A percentile compares a stretch with the other conserved stretches of the same genome.
Conservation (phyloP, 2,888 invertebrate genomes). For the Chironomus tentans region DNA sequence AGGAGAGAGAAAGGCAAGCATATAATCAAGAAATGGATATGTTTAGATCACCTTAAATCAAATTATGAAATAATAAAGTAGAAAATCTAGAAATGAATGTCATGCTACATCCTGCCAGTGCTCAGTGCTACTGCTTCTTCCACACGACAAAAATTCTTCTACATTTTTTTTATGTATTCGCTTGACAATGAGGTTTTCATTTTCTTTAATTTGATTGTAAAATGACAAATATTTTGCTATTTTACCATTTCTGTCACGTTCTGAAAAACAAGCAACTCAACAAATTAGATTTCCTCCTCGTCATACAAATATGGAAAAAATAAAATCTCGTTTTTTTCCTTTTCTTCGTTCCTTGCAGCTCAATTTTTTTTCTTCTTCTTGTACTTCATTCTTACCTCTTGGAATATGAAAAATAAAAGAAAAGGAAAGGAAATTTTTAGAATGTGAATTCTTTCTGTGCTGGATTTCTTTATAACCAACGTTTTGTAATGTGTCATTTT, state of each 20-base stretch:
- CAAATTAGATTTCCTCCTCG: constrained; percentile 27
- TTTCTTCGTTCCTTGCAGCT: neutral
- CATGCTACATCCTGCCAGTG: neutral
- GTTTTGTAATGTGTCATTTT: no score
- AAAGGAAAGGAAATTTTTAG: neutral
- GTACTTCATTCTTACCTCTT: neutral
- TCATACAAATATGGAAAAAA: constrained; percentile 16
- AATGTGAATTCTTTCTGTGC: neutral
- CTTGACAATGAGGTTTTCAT: constrained; percentile 19
- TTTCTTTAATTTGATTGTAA: constrained; percentile 27
- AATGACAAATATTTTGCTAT: constrained; percentile 26
- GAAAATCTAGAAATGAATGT: neutral
- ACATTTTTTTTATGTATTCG: no score
- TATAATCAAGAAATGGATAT: constrained; percentile 2
- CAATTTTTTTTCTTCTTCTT: neutral
- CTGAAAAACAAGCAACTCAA: constrained; percentile 27
- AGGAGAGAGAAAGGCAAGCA: neutral
- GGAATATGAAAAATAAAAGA: neutral
- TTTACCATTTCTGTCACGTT: constrained; percentile 26
- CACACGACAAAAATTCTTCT: neutral
- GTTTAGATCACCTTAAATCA: constrained; percentile 1
- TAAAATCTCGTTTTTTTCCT: neutral
- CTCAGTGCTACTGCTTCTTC: neutral
- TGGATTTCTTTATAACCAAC: no score
- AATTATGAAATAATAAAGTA: neutral